Evolutionary conservation across 2,888 invertebrate species (phyloP), one percentile per base, ranked within the genome.

Genomic region (Ernsta delagoae): DNA sequence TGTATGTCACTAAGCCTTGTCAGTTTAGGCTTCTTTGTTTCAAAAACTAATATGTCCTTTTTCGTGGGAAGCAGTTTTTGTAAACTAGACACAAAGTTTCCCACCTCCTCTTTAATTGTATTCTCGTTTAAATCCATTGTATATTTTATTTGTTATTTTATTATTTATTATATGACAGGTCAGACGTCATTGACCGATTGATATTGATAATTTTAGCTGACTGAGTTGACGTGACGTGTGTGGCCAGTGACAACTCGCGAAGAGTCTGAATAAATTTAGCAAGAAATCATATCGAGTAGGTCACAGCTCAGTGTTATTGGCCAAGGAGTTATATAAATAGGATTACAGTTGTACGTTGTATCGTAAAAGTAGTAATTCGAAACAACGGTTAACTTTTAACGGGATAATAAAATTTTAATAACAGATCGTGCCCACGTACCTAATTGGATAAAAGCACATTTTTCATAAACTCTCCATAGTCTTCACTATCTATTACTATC

Each of bases 111-210:
- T 74, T 88, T 92, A 72, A 93, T 77, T 66, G 77, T 84, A 39
- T 84, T 84, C 74, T 93, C 92, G 80, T 86, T 88, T 78, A 89
- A 76, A 78, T 92, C 92, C 93, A 93, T 92, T 85, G 75, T 87
- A 71, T 75, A 75, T 78, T 77, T 75, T 69, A 53, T 53, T 70
- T 7, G 12, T 57, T 70, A 60, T 60, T 62, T 68, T 11, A 43
- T 43, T 43, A 11, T 11, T 83, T 75, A 48, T 82, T 81, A 77
- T 74, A 73, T 86, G 79, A 82, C 87, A 83, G 85, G 86, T 83
- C 81, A 76, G 79, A 83, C 83, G 92, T 91, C 92, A 90, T 85
- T 84, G 88, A 84, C 83, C 87, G 82, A 87, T 83, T 86, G 79
- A 79, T 89, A 87, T 83, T 86, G 79, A 79, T 89, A 87, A 88